Evolutionary conservation across 2,113 vertebrate species (phyloP), one percentile per base, ranked within the genome.

Genomic region (Actinemys pallida): DNA sequence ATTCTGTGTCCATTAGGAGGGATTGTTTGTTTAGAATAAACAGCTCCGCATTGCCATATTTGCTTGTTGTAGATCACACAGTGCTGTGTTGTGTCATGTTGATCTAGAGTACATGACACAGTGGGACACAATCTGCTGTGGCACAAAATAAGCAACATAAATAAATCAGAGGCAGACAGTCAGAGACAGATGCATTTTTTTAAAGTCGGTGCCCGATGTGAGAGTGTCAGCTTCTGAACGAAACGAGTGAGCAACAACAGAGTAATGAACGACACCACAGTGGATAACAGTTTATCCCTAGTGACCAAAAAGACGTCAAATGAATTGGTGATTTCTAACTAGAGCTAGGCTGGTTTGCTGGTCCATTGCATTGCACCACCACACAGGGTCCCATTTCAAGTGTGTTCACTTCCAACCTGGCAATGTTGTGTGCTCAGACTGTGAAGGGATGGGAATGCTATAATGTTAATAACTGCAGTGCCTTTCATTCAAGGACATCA

Each of bases 341-440:
- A 9, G 22, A 52, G 9, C 7, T 16, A 45, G 45, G 56, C 57
- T 72, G 59, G 5, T 6, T 53, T n/a, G 53, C 45, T 27, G 83
- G 29, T 27, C 59, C 35, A 27, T 56, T 24, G 14, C 0, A 0
- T 3, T 6, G 1, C 50, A 47, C 1, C 50, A 47, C 1, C 75
- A 1, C n/a, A 42, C 53, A 54, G 62, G 1, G 4, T 8, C 72
- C 75, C 0, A 0, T n/a, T 85, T 49, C 90, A 93, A 57, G 50
- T 0, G 1, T 50, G 14, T 57, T 45, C 39, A 14, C 4, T 59
- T 45, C 81, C 86, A 47, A 0, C 0, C 4, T 9, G 81, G 72
- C 50, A 53, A 19, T 22, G 42, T 31, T 65, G 56, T 0, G 22
- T 0, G 54, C 69, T 49, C 24, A 1, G 11, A 81, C 35, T 83